Evolutionary conservation across 2,888 invertebrate genomes (phyloP), one percentile per base, ranked within the genome.

Genomic region (Drosophila pseudotakahashii): DNA sequence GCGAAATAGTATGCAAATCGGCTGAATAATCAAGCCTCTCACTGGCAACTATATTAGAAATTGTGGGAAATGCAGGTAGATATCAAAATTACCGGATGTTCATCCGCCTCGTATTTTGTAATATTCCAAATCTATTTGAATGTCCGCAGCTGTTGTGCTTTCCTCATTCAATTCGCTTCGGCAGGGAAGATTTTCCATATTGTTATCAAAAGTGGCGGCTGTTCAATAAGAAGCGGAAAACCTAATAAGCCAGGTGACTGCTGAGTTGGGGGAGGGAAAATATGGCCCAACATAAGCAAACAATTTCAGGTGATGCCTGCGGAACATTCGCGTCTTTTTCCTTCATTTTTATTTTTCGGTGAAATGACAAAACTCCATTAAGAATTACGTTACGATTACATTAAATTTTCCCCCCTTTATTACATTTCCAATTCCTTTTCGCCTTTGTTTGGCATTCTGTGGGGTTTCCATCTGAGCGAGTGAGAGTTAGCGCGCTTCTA

Each of bases 281-380:
- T 50, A 45, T 48, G 36, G 26, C 23, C 62, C 19, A 11, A 11
- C 66, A 58, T 53, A 64, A 60, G 36, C 57, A 63, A 52, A 36
- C 50, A 62, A 50, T 53, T 61, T 53, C 30, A 50, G 62, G 45
- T 73, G 81, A 71, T 60, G 61, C 52, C 69, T 69, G 69, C 74
- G 69, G 66, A 68, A 26, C 44, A 52, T 60, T 19, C 5, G 14
- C 32, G 23, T 19, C 5, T 11, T 44, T 14, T 30, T 39, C 61
- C 75, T 64, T 42, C 6, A 19, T 19, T 19, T 11, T 44, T 14
- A n/a, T 57, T 37, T 63, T 78, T 64, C 36, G 48, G 53, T 52
- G 58, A 85, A 89, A 79, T 85, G 88, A 85, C 82, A 85, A 89
- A 85, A 85, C 72, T 75, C 80, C 83, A 85, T 82, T 89, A 79